Base-by-base conservation (phyloP, 2,888 invertebrate genomes). In the Arge pagana region DNA sequence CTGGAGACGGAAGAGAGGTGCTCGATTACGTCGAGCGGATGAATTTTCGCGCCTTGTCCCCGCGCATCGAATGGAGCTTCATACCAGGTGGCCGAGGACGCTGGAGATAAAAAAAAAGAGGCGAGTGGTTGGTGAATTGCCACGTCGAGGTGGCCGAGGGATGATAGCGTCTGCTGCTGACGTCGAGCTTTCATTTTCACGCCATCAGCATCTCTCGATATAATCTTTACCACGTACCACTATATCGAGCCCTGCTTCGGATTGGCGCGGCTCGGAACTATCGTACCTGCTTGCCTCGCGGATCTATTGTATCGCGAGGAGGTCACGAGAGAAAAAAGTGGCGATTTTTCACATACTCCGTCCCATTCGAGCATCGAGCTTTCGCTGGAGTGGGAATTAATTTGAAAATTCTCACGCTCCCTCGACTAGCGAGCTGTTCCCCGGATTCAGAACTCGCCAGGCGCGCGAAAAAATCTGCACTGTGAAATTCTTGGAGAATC, bases 191-290 rank as follows among this genome's bases (percentile, higher is more conserved):
- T 66, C 58, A 63, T 61, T 70, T 63, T 64, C 58, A 56, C 59
- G 50, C 62, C 65, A 70, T 68, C 70, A 69, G 68, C 65, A 65
- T 63, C 61, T 62, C 64, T 61, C 65, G 66, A 66, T 68, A 66
- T 66, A 70, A 68, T 66, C 68, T 59, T n/a, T n/a, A n/a, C n/a
- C n/a, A n/a, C n/a, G n/a, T n/a, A n/a, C 55, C 60, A 36, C 45
- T 45, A 45, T 45, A 45, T 45, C 45, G 45, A 26, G 10, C 8
- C 33, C 33, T n/a, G n/a, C n/a, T 7, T 16, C 45, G 23, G 33
- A 45, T 45, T 35, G 16, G 31, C 23, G 21, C 11, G 33, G 45
- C 45, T 15, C 33, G 15, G 31, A 13, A 43, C 55, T 52, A 52
- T 36, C 60, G 48, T 52, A 56, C n/a, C n/a, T n/a, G 65, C 68